Evolutionary conservation across 2,797 vertebrate genomes (phyloP), one percentile per base, ranked within the genome.

Genomic region (Amniataba percoides): DNA sequence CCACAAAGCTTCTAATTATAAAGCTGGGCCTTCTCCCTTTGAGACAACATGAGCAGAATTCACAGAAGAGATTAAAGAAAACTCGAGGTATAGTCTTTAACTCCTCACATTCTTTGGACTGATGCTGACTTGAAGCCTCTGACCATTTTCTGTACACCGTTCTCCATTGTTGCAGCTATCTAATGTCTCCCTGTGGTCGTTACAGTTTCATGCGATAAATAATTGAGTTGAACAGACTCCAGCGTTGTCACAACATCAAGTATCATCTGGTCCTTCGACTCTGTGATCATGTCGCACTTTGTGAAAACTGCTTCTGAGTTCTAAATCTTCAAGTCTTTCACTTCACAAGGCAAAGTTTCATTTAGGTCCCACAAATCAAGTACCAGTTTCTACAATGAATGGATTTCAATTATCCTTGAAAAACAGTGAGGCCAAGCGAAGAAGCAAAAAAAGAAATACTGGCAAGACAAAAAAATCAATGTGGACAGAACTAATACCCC

Each of bases 341-440:
- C 46, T 25, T 67, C 31, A 46, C 23, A 49, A 13, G 13, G 45
- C 5, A 56, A 78, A 57, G 14, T 25, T 39, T 43, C 2, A 48
- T 63, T 48, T 40, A 61, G 11, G 2, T n/a, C 31, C 18, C 42
- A 51, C 59, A 46, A 43, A 66, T 58, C 31, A 46, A 11, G 42
- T 36, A 13, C 49, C 18, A 31, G 1, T 21, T 74, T 71, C 48
- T 46, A 55, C 7, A 34, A 40, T 69, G 12, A 75, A 14, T 55
- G 31, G 46, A 74, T 79, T 83, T 81, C 16, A 70, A 57, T 86
- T 66, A 60, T 48, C 23, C n/a, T 52, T 59, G 15, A 71, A 55
- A 49, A 80, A 71, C 15, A 65, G 3, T 18, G 15, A 64, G 71
- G 58, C 15, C 7, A 52, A 23, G 16, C 2, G 9, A 82, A 64